phyloP scores from a whole-genome alignment of 2,888 invertebrate species.

The Tuberolachnus salignus region DNA sequence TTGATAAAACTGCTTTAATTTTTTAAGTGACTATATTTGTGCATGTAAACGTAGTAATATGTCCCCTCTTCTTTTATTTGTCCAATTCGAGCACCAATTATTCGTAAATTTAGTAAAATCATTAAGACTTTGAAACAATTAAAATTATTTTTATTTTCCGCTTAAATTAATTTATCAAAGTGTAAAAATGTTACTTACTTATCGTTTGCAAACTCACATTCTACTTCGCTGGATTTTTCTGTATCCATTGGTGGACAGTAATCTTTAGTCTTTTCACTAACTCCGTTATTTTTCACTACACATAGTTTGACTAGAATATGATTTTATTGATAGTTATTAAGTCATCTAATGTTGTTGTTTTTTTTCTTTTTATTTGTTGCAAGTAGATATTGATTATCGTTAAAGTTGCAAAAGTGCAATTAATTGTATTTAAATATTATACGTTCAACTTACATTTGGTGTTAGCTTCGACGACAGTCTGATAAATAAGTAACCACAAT shows the following conservation, averaged over 20 bases:
- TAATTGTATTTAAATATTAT: not conserved
- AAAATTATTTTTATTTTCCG: not conserved
- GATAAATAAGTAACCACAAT: slow-evolving; percentile 6
- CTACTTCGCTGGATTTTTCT: slow-evolving; percentile 67
- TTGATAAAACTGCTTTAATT: no score
- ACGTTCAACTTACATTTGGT: slow-evolving; percentile 31
- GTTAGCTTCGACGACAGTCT: not conserved
- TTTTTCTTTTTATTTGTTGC: no score
- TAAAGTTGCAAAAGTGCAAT: no score
- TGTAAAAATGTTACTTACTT: slow-evolving; percentile 66
- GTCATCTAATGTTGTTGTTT: not conserved
- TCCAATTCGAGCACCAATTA: no score
- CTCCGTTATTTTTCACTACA: slow-evolving; percentile 41
- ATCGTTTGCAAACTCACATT: slow-evolving; percentile 75
- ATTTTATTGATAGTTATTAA: not conserved
- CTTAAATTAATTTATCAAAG: no score
- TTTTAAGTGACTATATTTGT: no score
- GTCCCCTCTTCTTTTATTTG: no score
- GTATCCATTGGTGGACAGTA: slow-evolving; percentile 71
- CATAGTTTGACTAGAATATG: slow-evolving; percentile 57
- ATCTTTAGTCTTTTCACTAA: slow-evolving; percentile 60
- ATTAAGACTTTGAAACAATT: no score
- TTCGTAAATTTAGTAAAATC: no score
- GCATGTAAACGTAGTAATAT: no score
- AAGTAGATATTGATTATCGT: no score